phyloP scores from a whole-genome alignment of 2,113 vertebrate species.

The Myrmecobius fasciatus region DNA sequence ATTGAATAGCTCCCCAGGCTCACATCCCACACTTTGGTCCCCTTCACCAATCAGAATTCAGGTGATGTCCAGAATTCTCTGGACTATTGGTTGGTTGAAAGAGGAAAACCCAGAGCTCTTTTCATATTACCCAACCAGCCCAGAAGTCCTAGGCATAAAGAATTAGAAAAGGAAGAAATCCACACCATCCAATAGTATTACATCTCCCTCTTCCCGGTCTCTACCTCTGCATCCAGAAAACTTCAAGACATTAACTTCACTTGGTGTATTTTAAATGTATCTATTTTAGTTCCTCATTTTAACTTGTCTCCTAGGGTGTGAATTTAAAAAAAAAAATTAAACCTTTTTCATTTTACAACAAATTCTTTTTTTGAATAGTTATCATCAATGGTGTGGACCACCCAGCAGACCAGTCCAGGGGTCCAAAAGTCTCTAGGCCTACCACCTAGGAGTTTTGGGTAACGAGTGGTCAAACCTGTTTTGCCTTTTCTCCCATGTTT shows the following conservation, averaged over 20 bases:
- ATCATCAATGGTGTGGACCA: not conserved
- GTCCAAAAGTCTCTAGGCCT: not conserved
- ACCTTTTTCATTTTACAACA: not conserved
- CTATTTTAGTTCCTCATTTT: not conserved
- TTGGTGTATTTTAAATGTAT: not conserved
- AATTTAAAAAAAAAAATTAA: not conserved
- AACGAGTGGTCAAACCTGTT: not conserved
- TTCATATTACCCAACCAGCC: not conserved
- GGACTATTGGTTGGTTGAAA: not conserved
- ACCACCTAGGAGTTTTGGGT: not conserved
- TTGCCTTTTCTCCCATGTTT: not conserved
- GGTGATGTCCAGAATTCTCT: not conserved
- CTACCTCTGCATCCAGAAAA: not conserved
- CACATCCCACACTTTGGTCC: not conserved
- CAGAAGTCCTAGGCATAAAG: too few species aligned
- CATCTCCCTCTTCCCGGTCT: not conserved
- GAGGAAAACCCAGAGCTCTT: not conserved
- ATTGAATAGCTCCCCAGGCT: not conserved
- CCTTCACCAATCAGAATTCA: not conserved
- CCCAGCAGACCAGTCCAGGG: not conserved
- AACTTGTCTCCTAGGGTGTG: not conserved
- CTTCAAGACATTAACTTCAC: not conserved
- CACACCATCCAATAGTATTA: not conserved
- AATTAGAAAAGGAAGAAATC: not conserved
- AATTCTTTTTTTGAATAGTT: not conserved